These are phyloP conservation scores for Myiothlypis chrysogaster DNA, from an alignment of 2,797 vertebrate genomes.

Conservation along the genomic window DNA sequence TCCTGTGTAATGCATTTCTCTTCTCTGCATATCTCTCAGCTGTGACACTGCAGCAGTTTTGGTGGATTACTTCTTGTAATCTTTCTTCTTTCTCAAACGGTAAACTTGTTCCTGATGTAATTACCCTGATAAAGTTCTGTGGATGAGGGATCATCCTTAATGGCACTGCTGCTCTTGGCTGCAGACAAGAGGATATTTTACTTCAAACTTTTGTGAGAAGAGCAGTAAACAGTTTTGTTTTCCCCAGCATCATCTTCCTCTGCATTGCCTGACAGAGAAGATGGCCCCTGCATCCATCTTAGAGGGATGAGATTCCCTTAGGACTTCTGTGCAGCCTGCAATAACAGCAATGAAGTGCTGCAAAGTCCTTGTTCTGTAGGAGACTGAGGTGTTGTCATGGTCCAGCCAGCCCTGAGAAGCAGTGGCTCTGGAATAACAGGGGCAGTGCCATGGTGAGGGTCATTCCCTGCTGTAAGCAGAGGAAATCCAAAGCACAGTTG, in stretches of 20 bases:
- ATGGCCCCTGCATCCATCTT: not conserved
- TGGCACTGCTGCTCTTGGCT: not conserved
- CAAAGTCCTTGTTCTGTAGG: not conserved
- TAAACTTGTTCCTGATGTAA: conserved; percentile 65
- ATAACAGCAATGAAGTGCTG: not conserved
- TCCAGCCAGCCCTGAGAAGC: not conserved
- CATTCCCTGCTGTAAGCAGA: not conserved
- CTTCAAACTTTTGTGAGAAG: not conserved
- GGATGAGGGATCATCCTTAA: conserved; percentile 29
- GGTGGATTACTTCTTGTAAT: conserved; percentile 46
- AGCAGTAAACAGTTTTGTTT: not conserved
- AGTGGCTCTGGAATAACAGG: not conserved
- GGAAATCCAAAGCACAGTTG: not conserved
- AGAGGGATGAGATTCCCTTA: not conserved
- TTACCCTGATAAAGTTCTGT: conserved; percentile 47
- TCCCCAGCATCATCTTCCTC: not conserved
- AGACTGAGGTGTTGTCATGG: not conserved
- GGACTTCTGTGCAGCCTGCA: not conserved
- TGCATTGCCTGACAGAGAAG: not conserved
- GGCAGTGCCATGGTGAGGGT: too few relatives aligned
- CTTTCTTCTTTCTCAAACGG: conserved; percentile 34
- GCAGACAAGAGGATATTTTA: conserved; percentile 30
- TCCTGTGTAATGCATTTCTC: not conserved
- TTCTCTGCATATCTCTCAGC: conserved; percentile 42
- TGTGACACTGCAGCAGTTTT: conserved; percentile 27